Conservation (phyloP, 2,113 vertebrate genomes). For the Cathartes aura region DNA sequence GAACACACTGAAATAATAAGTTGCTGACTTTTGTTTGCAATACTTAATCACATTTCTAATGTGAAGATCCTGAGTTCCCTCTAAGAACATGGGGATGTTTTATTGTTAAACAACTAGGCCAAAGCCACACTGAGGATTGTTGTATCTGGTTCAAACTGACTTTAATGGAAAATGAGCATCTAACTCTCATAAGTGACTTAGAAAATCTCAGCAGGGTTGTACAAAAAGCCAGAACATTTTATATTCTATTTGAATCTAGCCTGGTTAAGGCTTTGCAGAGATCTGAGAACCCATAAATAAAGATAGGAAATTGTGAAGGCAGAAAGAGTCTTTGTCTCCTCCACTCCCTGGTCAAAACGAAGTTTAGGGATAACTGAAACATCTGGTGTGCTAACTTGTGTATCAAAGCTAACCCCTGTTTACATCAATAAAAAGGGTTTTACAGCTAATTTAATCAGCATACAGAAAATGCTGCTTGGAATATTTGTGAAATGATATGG, state of each 20-base stretch:
- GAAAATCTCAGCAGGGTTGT: neutral
- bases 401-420: neutral
- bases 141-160: neutral
- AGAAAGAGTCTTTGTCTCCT: neutral
- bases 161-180: neutral
- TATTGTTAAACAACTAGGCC: neutral
- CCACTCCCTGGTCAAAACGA: neutral
- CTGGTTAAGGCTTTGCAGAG: neutral
- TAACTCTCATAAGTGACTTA: neutral
- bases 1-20: neutral
- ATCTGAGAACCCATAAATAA: neutral
- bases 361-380: neutral
- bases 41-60: neutral
- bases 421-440: neutral
- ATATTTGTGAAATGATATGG: neutral
- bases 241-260: neutral
- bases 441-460: neutral
- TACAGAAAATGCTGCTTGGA: neutral
- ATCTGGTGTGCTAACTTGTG: neutral
- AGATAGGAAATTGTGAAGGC: neutral
- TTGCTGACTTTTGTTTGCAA: neutral
- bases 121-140: slow-evolving; percentile 6
- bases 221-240: neutral
- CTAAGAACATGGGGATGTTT: neutral
- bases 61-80: neutral